Evolutionary conservation across 2,888 invertebrate genomes (phyloP), one percentile per base, ranked within the genome.

Genomic region (Molanna angustata): DNA sequence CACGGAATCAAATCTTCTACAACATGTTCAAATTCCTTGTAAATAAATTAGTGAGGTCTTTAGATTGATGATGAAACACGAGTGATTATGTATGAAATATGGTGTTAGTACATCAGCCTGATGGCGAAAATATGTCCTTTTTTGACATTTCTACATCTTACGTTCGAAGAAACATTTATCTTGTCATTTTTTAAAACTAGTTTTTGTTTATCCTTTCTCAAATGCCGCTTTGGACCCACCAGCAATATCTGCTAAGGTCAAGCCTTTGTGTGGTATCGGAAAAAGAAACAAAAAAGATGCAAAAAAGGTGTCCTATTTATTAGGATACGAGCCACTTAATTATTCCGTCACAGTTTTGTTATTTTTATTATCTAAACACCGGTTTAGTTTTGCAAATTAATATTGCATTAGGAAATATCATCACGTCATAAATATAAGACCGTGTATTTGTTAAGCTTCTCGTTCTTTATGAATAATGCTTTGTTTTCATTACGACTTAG

Each of bases 271-370:
- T 27, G 27, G 27, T 11, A n/a, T n/a, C n/a, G n/a, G n/a, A n/a
- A n/a, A n/a, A n/a, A n/a, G 27, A 27, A 27, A 11, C 11, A 11
- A 4, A 27, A 7, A 27, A 27, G 11, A 27, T 11, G 11, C 27
- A 27, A 27, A 27, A 27, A n/a, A 27, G 11, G 27, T 11, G 27
- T 27, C 27, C 27, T 27, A 27, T 27, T 27, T 27, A 27, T 27
- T 27, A 27, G 27, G 11, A 11, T 7, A 4, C 27, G 6, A 27
- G 4, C 27, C 27, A 11, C 19, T 44, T 33, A 32, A 44, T 32
- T 32, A 19, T 32, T 11, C 32, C 44, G 18, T 32, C 44, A 44
- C 44, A 44, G 14, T 43, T 43, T 43, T 22, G 16, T 27, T 27
- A 7, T 11, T 27, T 27, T 27, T 27, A 27, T 27, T 4, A 11